Conservation (phyloP, 2,888 invertebrate species). For the Odontocerum albicorne region DNA sequence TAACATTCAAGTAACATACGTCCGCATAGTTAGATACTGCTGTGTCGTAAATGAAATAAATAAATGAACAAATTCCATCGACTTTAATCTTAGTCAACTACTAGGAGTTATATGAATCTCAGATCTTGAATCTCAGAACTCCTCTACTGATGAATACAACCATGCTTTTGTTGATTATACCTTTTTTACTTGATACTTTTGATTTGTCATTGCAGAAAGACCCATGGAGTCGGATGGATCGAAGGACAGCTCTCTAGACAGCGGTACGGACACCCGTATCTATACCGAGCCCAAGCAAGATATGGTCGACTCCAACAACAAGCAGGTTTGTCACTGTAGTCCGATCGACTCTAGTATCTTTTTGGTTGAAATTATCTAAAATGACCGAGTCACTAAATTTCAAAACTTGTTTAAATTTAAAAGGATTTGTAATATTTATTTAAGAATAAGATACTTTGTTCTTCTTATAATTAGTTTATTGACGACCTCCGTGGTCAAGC, state of each 20-base stretch:
- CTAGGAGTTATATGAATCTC: neutral
- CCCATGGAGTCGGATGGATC: slow-evolving; percentile 71
- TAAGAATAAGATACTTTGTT: no score
- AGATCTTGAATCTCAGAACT: neutral
- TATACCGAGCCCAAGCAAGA: slow-evolving; percentile 60
- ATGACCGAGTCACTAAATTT: no score
- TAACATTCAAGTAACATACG: no score
- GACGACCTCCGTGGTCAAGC: no score
- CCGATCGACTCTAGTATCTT: no score
- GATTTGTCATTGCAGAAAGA: slow-evolving; percentile 55
- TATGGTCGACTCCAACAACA: slow-evolving; percentile 46
- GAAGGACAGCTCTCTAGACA: slow-evolving; percentile 82
- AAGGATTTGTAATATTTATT: no score
- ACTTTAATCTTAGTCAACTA: neutral
- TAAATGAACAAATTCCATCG: neutral
- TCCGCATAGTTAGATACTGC: no score
- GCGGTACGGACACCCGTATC: slow-evolving; percentile 69
- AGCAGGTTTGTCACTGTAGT: slow-evolving; percentile 63
- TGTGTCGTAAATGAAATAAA: no score
- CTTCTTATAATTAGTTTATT: no score
- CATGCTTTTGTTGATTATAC: no score
- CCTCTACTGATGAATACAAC: neutral
- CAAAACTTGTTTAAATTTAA: no score
- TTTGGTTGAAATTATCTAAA: no score
- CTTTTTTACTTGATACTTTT: neutral